Evolutionary conservation across 2,113 vertebrate genomes (phyloP), one percentile per base, ranked within the genome.

Genomic region (Nyctibius bracteatus): DNA sequence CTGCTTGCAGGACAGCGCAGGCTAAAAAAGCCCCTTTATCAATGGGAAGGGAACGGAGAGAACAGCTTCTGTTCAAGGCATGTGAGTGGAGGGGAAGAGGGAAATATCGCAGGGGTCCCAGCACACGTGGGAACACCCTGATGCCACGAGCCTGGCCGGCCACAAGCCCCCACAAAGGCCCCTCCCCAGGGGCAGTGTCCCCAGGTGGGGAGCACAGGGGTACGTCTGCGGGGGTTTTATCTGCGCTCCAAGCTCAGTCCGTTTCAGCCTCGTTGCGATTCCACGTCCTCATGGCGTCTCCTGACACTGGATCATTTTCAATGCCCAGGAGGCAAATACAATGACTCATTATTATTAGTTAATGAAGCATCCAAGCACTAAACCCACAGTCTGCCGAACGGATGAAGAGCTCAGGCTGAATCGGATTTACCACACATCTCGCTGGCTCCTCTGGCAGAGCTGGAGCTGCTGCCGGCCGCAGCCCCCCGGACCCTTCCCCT

Each of bases 341-440:
- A 95, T 96, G 98, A 97, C 91, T 98, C 98, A 97, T 98, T 97
- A 97, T 98, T 98, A 97, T 97, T 95, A 96, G 95, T 97, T 98
- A 98, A 98, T 97, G 98, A 98, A 97, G 96, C 98, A 97, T 97
- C 96, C 94, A 95, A 97, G 94, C 91, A 96, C 95, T 97, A 98
- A 98, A 93, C 90, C 81, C 96, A 84, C 94, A 94, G 93, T 96
- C 94, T 86, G 95, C 63, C 31, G 67, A 88, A 52, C 1, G 59
- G 74, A 97, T 91, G 91, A 94, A 96, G 90, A 93, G 94, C 74
- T 92, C 68, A 54, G 92, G 78, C 43, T 86, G 89, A 78, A 86
- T 92, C 46, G 41, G 65, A 94, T 95, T 92, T 81, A 86, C 22
- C 70, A 44, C 41, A 37, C 71, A 73, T 52, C 84, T 91, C 12